A percentile compares a stretch with the other conserved stretches of the same genome.
Conservation (phyloP, 2,888 invertebrate genomes). For the Galerucella calmariensis region DNA sequence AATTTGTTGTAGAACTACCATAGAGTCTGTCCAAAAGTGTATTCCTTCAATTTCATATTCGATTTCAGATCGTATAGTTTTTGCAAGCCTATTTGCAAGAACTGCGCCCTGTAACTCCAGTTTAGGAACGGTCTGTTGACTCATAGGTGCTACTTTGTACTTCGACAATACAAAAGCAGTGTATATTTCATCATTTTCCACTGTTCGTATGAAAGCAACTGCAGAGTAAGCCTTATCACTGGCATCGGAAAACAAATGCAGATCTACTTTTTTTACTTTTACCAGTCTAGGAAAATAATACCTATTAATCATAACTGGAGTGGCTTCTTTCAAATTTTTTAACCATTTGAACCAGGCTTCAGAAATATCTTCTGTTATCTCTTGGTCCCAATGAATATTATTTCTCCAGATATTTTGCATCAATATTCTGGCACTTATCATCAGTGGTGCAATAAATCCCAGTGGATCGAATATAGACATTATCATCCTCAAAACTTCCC, state of each 20-base stretch:
- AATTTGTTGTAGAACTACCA: conserved; percentile 1
- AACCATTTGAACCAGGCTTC: too few species aligned
- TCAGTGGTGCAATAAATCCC: too few species aligned
- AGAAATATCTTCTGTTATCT: not conserved
- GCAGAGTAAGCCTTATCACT: not conserved
- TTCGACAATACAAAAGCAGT: conserved; percentile 2
- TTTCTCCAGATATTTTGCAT: not conserved
- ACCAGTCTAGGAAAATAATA: too few species aligned
- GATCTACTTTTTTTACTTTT: too few species aligned
- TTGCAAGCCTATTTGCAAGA: too few species aligned
- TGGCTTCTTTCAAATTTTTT: too few species aligned
- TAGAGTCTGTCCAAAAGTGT: conserved; percentile 15
- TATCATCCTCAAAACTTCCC: too few species aligned
- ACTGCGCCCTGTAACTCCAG: conserved; percentile 3
- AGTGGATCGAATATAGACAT: too few species aligned
- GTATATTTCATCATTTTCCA: too few species aligned
- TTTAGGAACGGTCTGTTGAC: not conserved
- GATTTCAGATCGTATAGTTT: not conserved
- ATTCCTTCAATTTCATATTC: not conserved
- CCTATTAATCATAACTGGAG: too few species aligned
- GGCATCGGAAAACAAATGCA: conserved; percentile 2
- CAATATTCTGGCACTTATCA: too few species aligned
- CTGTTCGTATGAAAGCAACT: too few species aligned
- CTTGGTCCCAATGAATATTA: not conserved
- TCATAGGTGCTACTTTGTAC: not conserved